phyloP scores from a whole-genome alignment of 2,797 vertebrate species.

The Acrocephalus scirpaceus region DNA sequence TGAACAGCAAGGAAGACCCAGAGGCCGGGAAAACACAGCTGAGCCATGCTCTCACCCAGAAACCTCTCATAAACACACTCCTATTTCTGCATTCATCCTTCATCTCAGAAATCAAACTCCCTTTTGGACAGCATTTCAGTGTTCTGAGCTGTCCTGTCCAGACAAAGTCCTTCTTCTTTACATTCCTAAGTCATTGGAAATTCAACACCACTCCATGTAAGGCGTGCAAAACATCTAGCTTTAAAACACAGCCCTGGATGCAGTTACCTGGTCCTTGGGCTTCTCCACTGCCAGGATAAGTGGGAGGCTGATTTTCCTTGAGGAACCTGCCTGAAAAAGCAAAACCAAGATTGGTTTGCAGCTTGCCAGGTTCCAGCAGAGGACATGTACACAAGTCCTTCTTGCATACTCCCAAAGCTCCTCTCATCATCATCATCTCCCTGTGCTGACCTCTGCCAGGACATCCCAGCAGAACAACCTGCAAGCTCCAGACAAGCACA shows the following conservation, averaged over 20 bases:
- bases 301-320: neutral
- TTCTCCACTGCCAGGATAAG: neutral
- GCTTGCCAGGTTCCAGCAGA: neutral
- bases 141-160: neutral
- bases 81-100: neutral
- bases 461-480: neutral
- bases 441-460: neutral
- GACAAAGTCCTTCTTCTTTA: neutral
- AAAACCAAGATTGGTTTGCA: neutral
- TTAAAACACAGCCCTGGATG: neutral
- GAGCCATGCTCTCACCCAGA: neutral
- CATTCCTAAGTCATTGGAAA: neutral
- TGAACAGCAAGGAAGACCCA: neutral
- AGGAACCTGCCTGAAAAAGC: slow-evolving; percentile 34
- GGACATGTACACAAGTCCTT: neutral
- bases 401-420: neutral
- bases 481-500: neutral
- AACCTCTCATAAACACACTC: neutral
- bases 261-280: slow-evolving; percentile 2
- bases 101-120: neutral
- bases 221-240: neutral
- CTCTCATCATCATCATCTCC: neutral
- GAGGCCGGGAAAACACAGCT: neutral
- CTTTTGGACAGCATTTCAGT: neutral
- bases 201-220: neutral